These are phyloP conservation scores for Drosophila macrospina DNA, from an alignment of 2,888 invertebrate genomes.

Conservation along the genomic window DNA sequence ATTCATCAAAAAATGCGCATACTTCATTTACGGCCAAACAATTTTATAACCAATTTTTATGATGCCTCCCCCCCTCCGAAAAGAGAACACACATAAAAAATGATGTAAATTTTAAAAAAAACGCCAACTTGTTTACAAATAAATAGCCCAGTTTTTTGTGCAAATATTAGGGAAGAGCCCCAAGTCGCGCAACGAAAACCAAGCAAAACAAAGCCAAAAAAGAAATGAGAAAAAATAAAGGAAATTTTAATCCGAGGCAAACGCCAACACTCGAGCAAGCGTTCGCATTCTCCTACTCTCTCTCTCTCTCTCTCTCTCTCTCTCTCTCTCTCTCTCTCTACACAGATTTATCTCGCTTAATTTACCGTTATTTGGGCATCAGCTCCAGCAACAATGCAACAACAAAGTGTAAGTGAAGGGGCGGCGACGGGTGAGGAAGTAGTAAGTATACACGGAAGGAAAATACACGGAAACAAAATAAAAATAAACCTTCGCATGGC, in stretches of 20 bases:
- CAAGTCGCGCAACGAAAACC: conserved; percentile 21
- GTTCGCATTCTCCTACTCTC: too few species aligned
- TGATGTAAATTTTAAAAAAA: conserved; percentile 68
- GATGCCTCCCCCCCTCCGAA: conserved; percentile 28
- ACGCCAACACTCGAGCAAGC: conserved; percentile 63
- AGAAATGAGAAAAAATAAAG: conserved; percentile 49
- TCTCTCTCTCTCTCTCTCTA: too few species aligned
- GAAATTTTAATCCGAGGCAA: conserved; percentile 73
- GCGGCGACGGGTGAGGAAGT: background rate
- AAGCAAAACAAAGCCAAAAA: conserved; percentile 14
- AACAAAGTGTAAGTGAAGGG: conserved; percentile 41
- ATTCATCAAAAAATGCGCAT: conserved; percentile 73
- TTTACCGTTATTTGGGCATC: conserved; percentile 81
- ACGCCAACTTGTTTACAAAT: conserved; percentile 78
- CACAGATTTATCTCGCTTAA: conserved; percentile 79
- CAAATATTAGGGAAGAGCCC: conserved; percentile 49
- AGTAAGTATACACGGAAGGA: conserved; percentile 60
- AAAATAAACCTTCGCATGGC: conserved; percentile 82
- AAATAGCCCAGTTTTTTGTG: conserved; percentile 62
- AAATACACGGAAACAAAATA: conserved; percentile 76
- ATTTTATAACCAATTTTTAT: conserved; percentile 78
- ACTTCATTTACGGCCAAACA: conserved; percentile 75
- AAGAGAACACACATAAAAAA: conserved; percentile 68
- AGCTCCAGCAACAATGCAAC: conserved; percentile 77
- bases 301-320: too few species aligned